Evolutionary conservation across 2,888 invertebrate genomes (phyloP).

Genomic region (Epirrhoe alternata): DNA sequence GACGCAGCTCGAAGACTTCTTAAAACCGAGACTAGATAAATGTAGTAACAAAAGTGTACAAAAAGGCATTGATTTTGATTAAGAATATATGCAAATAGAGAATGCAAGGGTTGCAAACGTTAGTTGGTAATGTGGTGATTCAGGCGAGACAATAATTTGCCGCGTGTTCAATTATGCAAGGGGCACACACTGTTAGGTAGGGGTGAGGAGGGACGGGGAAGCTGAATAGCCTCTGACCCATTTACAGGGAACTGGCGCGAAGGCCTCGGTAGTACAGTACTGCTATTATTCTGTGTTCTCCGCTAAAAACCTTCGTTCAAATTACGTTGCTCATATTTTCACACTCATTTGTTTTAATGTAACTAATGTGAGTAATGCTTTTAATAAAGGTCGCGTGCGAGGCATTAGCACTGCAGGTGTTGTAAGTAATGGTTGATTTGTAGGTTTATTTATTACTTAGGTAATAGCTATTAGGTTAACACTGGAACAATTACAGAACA

Average conservation of each 20-base stretch:
- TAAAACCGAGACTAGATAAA: background rate
- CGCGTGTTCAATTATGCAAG: slow-evolving; percentile 82
- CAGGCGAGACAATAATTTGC: slow-evolving; percentile 79
- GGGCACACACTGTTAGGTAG: slow-evolving; percentile 69
- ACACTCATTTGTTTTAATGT: slow-evolving; percentile 44
- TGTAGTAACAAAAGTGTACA: background rate
- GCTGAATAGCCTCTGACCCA: slow-evolving; percentile 81
- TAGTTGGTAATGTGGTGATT: slow-evolving; percentile 53
- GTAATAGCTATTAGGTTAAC: background rate
- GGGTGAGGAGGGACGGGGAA: slow-evolving; percentile 51
- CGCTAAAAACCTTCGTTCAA: slow-evolving; percentile 46
- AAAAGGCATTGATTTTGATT: background rate
- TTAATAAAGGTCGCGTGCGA: slow-evolving; percentile 25
- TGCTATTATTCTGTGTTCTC: background rate
- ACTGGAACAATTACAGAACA: background rate
- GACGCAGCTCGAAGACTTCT: too few relatives aligned
- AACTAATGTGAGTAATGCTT: slow-evolving; percentile 41
- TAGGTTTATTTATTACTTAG: background rate
- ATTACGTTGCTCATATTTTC: slow-evolving; percentile 46
- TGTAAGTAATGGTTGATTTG: background rate
- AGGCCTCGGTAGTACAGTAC: slow-evolving; percentile 48
- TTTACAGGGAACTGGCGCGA: slow-evolving; percentile 73
- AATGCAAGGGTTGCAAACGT: slow-evolving; percentile 61
- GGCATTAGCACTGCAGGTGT: slow-evolving; percentile 15
- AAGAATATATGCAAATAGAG: slow-evolving; percentile 33